These are phyloP conservation scores for Pentalonia nigronervosa DNA, from an alignment of 1,140 invertebrate genomes.

Conservation along the genomic window DNA sequence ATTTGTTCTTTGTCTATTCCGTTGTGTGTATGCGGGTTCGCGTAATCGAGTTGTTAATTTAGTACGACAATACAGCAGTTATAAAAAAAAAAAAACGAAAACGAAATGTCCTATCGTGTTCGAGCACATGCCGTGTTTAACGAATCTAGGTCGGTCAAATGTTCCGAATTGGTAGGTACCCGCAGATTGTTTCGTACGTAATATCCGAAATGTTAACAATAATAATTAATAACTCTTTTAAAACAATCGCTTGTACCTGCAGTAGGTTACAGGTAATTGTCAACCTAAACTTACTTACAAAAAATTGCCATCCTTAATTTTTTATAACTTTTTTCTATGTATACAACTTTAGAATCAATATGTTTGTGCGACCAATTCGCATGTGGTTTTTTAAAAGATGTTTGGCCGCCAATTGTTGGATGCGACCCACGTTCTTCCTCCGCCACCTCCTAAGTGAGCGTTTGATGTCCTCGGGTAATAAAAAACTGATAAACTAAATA, in stretches of 20 bases:
- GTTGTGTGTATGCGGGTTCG: neutral
- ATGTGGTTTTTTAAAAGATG: neutral
- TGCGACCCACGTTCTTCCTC: neutral
- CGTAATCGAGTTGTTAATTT: neutral
- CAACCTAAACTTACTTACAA: neutral
- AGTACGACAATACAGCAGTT: neutral
- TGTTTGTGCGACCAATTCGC: neutral
- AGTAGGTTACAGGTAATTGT: too few relatives aligned
- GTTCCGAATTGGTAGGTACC: slow-evolving; percentile 12
- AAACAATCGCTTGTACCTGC: neutral
- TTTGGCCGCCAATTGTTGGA: neutral
- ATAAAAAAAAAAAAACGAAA: neutral
- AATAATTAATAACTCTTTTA: neutral
- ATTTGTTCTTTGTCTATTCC: neutral
- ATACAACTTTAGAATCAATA: too few relatives aligned
- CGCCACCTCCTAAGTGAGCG: neutral
- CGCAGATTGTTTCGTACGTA: neutral
- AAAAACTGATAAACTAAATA: neutral
- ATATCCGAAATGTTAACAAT: neutral
- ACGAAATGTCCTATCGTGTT: neutral
- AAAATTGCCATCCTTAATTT: too few relatives aligned
- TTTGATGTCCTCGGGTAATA: neutral
- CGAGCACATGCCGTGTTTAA: neutral
- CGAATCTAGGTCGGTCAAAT: neutral
- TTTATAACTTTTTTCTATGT: too few relatives aligned